phyloP scores from a whole-genome alignment of 2,888 invertebrate species.

The Microctonus brassicae region DNA sequence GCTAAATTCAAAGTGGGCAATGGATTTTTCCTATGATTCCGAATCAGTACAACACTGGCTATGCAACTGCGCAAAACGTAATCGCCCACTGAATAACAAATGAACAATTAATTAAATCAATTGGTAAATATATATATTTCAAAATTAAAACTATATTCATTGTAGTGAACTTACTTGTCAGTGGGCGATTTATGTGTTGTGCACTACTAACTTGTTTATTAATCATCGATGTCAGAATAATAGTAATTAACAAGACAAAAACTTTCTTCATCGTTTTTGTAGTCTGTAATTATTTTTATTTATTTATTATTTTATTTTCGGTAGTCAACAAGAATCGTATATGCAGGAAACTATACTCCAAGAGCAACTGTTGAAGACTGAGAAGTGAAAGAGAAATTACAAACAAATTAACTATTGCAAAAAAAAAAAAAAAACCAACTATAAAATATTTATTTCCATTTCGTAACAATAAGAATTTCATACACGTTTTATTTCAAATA shows the following conservation, averaged over 20 bases:
- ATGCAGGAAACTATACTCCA: not conserved
- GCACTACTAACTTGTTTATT: not conserved
- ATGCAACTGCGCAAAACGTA: conserved; percentile 62
- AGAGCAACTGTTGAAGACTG: conserved; percentile 8
- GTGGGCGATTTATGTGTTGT: conserved; percentile 12
- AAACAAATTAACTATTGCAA: not conserved
- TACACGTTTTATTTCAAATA: not conserved
- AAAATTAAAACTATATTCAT: not conserved
- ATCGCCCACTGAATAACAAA: conserved; percentile 52
- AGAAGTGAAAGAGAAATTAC: not conserved
- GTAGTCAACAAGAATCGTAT: not conserved
- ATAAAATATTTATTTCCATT: not conserved
- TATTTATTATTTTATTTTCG: not conserved
- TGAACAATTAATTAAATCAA: not conserved
- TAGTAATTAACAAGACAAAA: not conserved
- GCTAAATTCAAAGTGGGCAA: not conserved
- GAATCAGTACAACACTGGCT: conserved; percentile 61
- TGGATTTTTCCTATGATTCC: conserved; percentile 33
- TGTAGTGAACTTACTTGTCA: conserved; percentile 26
- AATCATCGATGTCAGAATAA: not conserved
- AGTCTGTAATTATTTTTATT: not conserved
- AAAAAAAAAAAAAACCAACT: not conserved
- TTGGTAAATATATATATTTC: not conserved
- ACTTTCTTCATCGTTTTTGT: not conserved
- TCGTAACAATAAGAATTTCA: not conserved